phyloP scores from a whole-genome alignment of 2,113 vertebrate species.

The Lepisosteus oculatus region DNA sequence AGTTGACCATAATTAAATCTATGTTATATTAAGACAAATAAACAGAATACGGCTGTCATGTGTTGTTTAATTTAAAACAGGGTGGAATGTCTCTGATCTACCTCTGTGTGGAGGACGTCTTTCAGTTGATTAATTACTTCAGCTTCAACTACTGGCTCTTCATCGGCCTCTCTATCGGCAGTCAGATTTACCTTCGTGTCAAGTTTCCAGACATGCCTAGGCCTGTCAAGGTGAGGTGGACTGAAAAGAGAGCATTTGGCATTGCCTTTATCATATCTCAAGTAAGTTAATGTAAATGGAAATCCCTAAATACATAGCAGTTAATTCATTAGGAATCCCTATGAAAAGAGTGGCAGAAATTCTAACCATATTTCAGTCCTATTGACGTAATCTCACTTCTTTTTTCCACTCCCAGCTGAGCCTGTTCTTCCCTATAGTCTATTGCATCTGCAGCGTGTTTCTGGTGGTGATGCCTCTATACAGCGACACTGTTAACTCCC shows the following conservation, averaged over 20 bases:
- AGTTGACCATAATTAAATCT: too few relatives aligned
- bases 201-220: slow-evolving; percentile 62
- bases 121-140: slow-evolving; percentile 76
- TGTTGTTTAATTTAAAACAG: slow-evolving; percentile 36
- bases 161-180: slow-evolving; percentile 71
- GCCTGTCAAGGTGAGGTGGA: slow-evolving; percentile 61
- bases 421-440: slow-evolving; percentile 74
- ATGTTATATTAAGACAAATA: too few relatives aligned
- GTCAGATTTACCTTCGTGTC: slow-evolving; percentile 70
- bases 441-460: slow-evolving; percentile 69
- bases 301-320: too few relatives aligned
- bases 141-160: slow-evolving; percentile 81
- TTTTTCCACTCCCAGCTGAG: slow-evolving; percentile 52
- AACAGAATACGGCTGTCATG: not conserved
- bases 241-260: not conserved
- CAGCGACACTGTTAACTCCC: slow-evolving; percentile 73
- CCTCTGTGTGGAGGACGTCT: slow-evolving; percentile 70
- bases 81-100: slow-evolving; percentile 69
- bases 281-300: too few relatives aligned
- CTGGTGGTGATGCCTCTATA: slow-evolving; percentile 73
- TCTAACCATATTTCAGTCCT: not conserved
- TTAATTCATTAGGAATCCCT: too few relatives aligned
- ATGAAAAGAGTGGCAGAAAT: too few relatives aligned
- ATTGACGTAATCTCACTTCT: not conserved
- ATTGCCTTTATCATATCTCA: not conserved